These are phyloP conservation scores for Microcebus ravelobensis DNA, from an alignment of 2,113 vertebrate genomes.

Conservation along the genomic window DNA sequence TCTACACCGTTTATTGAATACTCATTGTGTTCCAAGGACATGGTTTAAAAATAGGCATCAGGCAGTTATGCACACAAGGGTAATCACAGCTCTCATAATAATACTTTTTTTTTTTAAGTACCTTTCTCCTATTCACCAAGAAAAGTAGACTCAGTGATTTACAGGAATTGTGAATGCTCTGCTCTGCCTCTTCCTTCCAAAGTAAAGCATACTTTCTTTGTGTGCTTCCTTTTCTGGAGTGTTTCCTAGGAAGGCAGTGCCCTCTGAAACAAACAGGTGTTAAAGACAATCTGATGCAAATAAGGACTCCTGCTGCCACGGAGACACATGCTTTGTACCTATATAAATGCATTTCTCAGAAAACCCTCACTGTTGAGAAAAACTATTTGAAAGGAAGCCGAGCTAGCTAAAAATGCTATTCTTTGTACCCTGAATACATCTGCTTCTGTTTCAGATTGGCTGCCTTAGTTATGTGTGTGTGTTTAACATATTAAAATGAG, in stretches of 20 bases:
- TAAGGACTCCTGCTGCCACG: slow-evolving; percentile 42
- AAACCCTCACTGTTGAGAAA: slow-evolving; percentile 61
- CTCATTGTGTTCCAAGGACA: slow-evolving; percentile 42
- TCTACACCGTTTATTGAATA: slow-evolving; percentile 55
- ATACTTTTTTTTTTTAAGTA: slow-evolving; percentile 38
- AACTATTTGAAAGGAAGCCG: slow-evolving; percentile 56
- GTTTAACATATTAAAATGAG: slow-evolving; percentile 69
- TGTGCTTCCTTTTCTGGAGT: slow-evolving; percentile 59
- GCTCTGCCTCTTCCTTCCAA: slow-evolving; percentile 8
- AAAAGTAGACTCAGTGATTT: slow-evolving; percentile 61
- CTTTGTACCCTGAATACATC: slow-evolving; percentile 62
- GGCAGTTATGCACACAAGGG: slow-evolving; percentile 57
- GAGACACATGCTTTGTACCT: slow-evolving; percentile 61
- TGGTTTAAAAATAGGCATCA: slow-evolving; percentile 56
- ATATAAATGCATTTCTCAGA: slow-evolving; percentile 71
- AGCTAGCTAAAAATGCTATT: slow-evolving; percentile 70
- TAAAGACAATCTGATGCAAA: slow-evolving; percentile 74
- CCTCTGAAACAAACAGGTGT: slow-evolving; percentile 72
- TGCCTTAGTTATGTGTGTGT: slow-evolving; percentile 46
- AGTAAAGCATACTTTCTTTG: slow-evolving; percentile 52
- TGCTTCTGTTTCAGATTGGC: slow-evolving; percentile 69
- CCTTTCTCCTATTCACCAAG: slow-evolving; percentile 60
- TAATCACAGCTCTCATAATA: slow-evolving; percentile 68
- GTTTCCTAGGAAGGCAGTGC: slow-evolving; percentile 53
- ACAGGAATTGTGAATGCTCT: slow-evolving; percentile 61